Conservation (phyloP, 2,797 vertebrate species). For the Dallia pectoralis region DNA sequence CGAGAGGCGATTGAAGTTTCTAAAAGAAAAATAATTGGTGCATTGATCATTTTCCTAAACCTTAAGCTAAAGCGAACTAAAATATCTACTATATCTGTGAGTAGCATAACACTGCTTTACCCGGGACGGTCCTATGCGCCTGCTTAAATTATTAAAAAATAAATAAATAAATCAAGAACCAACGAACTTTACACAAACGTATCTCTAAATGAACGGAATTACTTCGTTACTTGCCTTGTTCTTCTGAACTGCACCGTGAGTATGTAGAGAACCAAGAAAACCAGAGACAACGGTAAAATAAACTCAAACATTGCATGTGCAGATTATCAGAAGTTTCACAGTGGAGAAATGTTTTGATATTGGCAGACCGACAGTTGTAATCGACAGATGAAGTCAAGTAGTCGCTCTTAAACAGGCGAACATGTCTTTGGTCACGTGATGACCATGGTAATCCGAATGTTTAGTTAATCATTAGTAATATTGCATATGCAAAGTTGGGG, state of each 20-base stretch:
- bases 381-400: neutral
- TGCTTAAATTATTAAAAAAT: no score
- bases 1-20: no score
- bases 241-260: slow-evolving; percentile 21
- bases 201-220: neutral
- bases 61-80: no score
- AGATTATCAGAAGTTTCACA: neutral
- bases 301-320: slow-evolving; percentile 29
- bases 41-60: no score
- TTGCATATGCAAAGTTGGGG: no score
- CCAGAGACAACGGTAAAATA: slow-evolving; percentile 26
- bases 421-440: neutral
- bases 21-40: no score
- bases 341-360: neutral
- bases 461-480: no score
- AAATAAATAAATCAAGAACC: neutral
- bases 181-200: neutral
- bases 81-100: no score
- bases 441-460: no score
- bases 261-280: slow-evolving; percentile 18
- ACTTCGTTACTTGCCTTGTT: slow-evolving; percentile 34
- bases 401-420: neutral
- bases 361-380: neutral
- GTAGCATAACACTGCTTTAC: no score
- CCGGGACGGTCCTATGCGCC: no score